Evolutionary conservation across 1,140 invertebrate species (phyloP).

Genomic region (Agrilus planipennis): DNA sequence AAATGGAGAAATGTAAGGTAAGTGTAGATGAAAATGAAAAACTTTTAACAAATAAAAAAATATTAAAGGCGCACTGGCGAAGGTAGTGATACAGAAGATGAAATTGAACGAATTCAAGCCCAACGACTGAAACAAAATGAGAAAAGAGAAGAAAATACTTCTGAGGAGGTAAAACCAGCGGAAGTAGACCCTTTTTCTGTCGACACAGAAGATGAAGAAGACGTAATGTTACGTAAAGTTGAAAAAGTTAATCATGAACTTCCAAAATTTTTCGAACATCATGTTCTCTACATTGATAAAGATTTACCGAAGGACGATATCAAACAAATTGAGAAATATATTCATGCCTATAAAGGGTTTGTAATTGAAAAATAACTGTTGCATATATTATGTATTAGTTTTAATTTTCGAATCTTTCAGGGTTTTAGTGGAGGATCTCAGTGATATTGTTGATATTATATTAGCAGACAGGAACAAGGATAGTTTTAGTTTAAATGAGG

Average conservation of each 20-base stretch:
- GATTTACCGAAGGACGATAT: background rate
- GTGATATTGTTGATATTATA: background rate
- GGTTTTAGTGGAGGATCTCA: background rate
- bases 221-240: background rate
- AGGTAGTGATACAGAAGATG: constrained; percentile 5
- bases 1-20: too few species aligned
- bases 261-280: constrained; percentile 1
- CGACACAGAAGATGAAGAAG: constrained; percentile 5
- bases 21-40: too few species aligned
- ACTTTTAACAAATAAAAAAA: too few species aligned
- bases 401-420: background rate
- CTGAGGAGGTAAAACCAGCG: too few species aligned
- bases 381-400: background rate
- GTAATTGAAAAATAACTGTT: background rate
- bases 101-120: constrained; percentile 6
- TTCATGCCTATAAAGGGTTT: constrained; percentile 3
- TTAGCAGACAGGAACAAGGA: background rate
- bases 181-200: background rate
- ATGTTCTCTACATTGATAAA: constrained; percentile 2
- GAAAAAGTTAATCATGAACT: background rate
- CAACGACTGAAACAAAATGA: background rate
- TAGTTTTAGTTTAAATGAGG: background rate
- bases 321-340: constrained; percentile 2
- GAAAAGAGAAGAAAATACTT: background rate
- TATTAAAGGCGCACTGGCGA: too few species aligned